Evolutionary conservation across 2,797 vertebrate genomes (phyloP).

Genomic region (Pampus argenteus): DNA sequence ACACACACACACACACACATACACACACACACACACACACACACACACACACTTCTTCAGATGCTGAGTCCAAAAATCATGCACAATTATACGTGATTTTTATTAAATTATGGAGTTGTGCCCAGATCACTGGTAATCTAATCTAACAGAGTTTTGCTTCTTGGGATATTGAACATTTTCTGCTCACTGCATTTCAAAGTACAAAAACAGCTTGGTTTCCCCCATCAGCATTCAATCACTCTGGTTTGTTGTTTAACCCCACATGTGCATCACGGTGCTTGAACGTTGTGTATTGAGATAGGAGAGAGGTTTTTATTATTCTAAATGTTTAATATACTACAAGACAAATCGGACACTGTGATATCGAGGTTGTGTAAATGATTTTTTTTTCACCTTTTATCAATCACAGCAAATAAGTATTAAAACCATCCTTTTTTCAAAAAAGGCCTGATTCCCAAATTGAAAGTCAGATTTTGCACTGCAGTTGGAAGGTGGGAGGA

Average conservation of each 20-base stretch:
- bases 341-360: constrained; percentile 16
- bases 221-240: neutral
- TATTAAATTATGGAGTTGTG: neutral
- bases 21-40: too few species aligned
- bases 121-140: neutral
- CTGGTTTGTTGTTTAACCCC: neutral
- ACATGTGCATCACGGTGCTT: neutral
- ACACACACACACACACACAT: too few species aligned
- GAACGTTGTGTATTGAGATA: neutral
- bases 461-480: constrained; percentile 50
- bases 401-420: constrained; percentile 26
- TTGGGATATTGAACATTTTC: neutral
- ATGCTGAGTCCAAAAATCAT: too few species aligned
- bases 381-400: constrained; percentile 27
- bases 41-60: too few species aligned
- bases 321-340: neutral
- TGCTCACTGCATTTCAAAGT: neutral
- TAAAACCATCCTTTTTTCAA: constrained; percentile 34
- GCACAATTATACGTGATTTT: neutral
- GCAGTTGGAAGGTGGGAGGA: constrained; percentile 32
- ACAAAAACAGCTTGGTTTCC: neutral
- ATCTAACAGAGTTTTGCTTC: neutral
- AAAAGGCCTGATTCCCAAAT: constrained; percentile 24
- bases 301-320: constrained; percentile 15
- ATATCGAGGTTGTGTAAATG: neutral